A percentile compares a stretch with the other conserved stretches of the same genome.
phyloP scores from a whole-genome alignment of 1,140 invertebrate genomes.

The Drosophila serrata region DNA sequence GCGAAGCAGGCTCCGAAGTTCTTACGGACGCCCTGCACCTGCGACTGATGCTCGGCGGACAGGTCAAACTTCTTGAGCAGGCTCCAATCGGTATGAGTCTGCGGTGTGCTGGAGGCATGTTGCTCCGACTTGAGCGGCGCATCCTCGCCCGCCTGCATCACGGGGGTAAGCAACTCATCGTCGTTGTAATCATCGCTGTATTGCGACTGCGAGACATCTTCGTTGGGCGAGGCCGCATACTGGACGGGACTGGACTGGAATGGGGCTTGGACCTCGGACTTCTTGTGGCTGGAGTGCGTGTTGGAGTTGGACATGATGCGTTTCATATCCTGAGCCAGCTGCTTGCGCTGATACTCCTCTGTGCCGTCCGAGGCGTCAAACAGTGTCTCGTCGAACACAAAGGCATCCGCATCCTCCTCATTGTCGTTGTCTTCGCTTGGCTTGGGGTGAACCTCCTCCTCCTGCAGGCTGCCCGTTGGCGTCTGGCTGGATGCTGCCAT shows the following conservation, averaged over 20 bases:
- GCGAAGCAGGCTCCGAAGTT: slow-evolving; percentile 88
- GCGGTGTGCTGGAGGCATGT: slow-evolving; percentile 51
- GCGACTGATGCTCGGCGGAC: slow-evolving; percentile 70
- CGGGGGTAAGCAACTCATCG: slow-evolving; percentile 60
- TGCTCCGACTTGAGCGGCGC: not conserved
- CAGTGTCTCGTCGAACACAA: slow-evolving; percentile 74
- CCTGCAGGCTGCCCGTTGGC: not conserved
- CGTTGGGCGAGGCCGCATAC: not conserved
- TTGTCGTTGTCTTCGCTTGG: slow-evolving; percentile 9
- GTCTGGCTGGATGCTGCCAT: slow-evolving; percentile 44
- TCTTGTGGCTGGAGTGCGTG: slow-evolving; percentile 34
- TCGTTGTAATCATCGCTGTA: slow-evolving; percentile 59
- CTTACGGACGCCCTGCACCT: slow-evolving; percentile 71
- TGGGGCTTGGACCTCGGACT: slow-evolving; percentile 14
- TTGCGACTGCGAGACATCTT: slow-evolving; percentile 22
- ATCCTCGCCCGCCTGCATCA: slow-evolving; percentile 37
- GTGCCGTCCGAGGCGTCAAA: slow-evolving; percentile 72
- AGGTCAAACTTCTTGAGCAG: slow-evolving; percentile 77
- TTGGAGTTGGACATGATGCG: slow-evolving; percentile 83
- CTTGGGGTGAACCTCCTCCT: slow-evolving; percentile 7
- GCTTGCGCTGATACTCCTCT: slow-evolving; percentile 79
- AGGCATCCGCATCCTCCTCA: slow-evolving; percentile 51
- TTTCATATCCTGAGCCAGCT: slow-evolving; percentile 81
- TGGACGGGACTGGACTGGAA: slow-evolving; percentile 9
- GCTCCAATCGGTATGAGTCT: slow-evolving; percentile 82